A percentile compares a stretch with the other conserved stretches of the same genome.
Conservation (phyloP, 2,888 invertebrate species). For the Tiliacea citrago region DNA sequence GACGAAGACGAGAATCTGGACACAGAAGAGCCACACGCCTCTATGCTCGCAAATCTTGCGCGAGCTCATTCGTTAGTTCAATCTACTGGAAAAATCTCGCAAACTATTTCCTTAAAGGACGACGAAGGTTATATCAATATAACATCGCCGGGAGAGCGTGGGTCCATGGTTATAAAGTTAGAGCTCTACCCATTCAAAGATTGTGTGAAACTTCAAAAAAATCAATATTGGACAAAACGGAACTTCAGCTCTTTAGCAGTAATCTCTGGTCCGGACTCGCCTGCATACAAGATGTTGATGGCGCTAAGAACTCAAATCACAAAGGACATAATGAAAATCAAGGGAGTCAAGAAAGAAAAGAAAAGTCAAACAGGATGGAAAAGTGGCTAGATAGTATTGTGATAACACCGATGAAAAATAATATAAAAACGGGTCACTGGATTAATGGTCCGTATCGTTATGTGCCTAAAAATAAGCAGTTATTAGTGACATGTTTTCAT, state of each 20-base stretch:
- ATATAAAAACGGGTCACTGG: too few relatives aligned
- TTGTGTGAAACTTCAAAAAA: background rate
- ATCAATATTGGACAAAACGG: constrained; percentile 1
- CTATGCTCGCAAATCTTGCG: constrained; percentile 12
- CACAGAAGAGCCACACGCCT: background rate
- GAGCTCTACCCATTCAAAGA: constrained; percentile 2
- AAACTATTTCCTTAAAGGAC: constrained; percentile 7
- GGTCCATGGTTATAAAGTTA: background rate
- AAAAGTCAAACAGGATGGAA: too few relatives aligned
- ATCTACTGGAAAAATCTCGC: background rate
- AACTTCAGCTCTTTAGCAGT: background rate
- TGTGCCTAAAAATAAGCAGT: too few relatives aligned
- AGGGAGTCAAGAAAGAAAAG: too few relatives aligned
- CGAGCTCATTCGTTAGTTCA: constrained; percentile 3
- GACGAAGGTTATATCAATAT: background rate
- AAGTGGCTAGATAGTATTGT: too few relatives aligned
- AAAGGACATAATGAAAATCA: background rate
- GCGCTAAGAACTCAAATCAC: background rate
- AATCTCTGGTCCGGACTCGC: background rate
- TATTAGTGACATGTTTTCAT: too few relatives aligned
- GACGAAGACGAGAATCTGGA: too few relatives aligned
- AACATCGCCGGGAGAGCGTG: constrained; percentile 7
- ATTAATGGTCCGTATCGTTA: too few relatives aligned
- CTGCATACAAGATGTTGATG: background rate
- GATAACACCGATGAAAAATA: too few relatives aligned